Percentiles rank a stretch among this genome's conserved stretches.
These are phyloP conservation scores for Pteropus rufus DNA, from an alignment of 2,797 vertebrate species.

Conservation along the genomic window DNA sequence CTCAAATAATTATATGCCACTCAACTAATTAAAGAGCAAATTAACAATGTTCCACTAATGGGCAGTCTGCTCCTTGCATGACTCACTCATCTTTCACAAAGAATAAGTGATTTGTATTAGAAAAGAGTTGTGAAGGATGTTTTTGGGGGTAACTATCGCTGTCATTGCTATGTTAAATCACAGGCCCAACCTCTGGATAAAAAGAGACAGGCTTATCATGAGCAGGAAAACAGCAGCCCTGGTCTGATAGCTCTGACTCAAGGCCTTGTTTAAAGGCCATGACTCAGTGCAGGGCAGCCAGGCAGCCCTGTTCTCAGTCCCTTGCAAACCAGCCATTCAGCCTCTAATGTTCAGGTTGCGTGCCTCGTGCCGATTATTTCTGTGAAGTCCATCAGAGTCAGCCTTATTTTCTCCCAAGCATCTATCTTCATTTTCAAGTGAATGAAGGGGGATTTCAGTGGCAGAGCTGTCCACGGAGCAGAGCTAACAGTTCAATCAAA, in stretches of 20 bases:
- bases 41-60: constrained; percentile 86
- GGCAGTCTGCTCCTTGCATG: constrained; percentile 81
- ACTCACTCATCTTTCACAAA: constrained; percentile 84
- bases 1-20: constrained; percentile 88
- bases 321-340: constrained; percentile 81
- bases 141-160: constrained; percentile 84
- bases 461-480: constrained; percentile 71
- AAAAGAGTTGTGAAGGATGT: constrained; percentile 81
- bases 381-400: constrained; percentile 81
- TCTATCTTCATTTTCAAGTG: constrained; percentile 85
- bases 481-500: constrained; percentile 72
- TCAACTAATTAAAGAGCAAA: constrained; percentile 87
- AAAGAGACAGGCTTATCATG: constrained; percentile 88
- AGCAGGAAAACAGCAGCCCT: constrained; percentile 84
- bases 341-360: constrained; percentile 86
- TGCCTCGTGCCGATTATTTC: constrained; percentile 85
- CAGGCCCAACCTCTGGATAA: constrained; percentile 83
- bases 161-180: constrained; percentile 85
- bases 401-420: constrained; percentile 80
- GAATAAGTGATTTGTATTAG: constrained; percentile 91
- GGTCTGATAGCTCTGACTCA: constrained; percentile 86
- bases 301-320: constrained; percentile 77
- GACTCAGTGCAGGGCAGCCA: constrained; percentile 83
- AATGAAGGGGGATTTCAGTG: constrained; percentile 79
- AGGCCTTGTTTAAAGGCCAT: constrained; percentile 87